These are phyloP conservation scores for Tenthredo livida DNA, from an alignment of 2,888 invertebrate species.

Conservation along the genomic window DNA sequence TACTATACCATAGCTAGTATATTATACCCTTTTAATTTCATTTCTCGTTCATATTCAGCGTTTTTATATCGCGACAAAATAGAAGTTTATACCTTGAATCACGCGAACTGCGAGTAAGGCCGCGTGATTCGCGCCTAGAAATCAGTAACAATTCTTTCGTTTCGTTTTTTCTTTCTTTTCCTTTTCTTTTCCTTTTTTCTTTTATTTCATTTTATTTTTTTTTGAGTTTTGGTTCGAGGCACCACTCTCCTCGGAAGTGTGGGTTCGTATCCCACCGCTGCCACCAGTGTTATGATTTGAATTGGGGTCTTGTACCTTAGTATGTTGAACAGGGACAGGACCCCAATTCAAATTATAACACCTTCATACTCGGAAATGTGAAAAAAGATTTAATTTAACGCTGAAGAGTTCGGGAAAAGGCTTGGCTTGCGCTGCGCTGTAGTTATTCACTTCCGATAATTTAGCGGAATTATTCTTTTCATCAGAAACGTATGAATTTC, in stretches of 20 bases:
- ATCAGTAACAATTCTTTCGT: too few relatives aligned
- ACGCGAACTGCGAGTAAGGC: neutral
- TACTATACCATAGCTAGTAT: neutral
- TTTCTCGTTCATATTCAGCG: neutral
- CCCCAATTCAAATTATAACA: too few relatives aligned
- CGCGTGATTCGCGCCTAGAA: neutral
- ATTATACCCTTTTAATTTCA: constrained; percentile 35
- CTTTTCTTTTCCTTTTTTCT: too few relatives aligned
- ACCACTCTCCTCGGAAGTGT: too few relatives aligned
- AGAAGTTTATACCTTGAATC: neutral
- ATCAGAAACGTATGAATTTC: neutral
- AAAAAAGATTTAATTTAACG: neutral
- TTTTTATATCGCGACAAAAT: neutral
- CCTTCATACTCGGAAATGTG: neutral
- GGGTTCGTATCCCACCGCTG: too few relatives aligned
- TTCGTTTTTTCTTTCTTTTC: neutral
- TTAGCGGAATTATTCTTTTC: neutral
- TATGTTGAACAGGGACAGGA: too few relatives aligned
- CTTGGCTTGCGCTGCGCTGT: too few relatives aligned
- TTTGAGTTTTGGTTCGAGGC: too few relatives aligned
- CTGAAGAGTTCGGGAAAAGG: too few relatives aligned
- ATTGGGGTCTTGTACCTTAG: too few relatives aligned
- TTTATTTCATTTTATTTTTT: too few relatives aligned
- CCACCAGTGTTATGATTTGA: too few relatives aligned
- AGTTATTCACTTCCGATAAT: neutral